Base-by-base conservation (phyloP, 2,113 vertebrate genomes). In the Zapornia atra region DNA sequence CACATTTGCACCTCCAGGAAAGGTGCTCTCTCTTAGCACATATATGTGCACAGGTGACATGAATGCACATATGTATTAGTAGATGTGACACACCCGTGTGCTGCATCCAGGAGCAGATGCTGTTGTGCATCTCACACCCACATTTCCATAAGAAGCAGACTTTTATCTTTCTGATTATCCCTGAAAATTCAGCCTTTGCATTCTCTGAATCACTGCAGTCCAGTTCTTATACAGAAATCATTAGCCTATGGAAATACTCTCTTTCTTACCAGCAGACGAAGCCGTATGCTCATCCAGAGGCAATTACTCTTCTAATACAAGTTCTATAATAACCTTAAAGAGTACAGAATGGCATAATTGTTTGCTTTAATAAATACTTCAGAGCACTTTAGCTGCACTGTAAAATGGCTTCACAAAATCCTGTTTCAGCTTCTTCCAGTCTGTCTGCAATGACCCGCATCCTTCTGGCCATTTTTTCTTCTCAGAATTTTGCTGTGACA, bases 321-420 rank as follows among this genome's bases (percentile, higher is more conserved):
- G 61, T 81, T 93, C 46, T 84, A 12, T 86, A 92, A 94, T 84
- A 94, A 88, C 48, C 80, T 90, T 96, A 94, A 96, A 88, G 19
- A 61, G 61, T 40, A 72, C 42, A 79, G 57, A 93, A 94, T 91
- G 36, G 36, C 83, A 94, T 88, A 92, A 92, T 78, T 88, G 82
- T 94, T 96, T 60, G 20, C 61, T 59, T 82, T 92, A 81, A 94
- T 94, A 93, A 91, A 75, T 56, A 63, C 38, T 75, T 90, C 57
- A 72, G 92, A 33, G 34, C 68, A 78, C 83, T 77, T 82, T 46
- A 54, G 22, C 11, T 18, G 51, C 36, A 40, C 12, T 19, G 68
- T 21, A 95, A 97, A 97, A 96, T 92, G 77, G 44, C 83, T 96
- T 91, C 83, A 91, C 69, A 94, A 90, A 98, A 97, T 73, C 56